These are phyloP conservation scores for Telmatochromis bifrenatus DNA, from an alignment of 2,113 vertebrate genomes.

Conservation along the genomic window DNA sequence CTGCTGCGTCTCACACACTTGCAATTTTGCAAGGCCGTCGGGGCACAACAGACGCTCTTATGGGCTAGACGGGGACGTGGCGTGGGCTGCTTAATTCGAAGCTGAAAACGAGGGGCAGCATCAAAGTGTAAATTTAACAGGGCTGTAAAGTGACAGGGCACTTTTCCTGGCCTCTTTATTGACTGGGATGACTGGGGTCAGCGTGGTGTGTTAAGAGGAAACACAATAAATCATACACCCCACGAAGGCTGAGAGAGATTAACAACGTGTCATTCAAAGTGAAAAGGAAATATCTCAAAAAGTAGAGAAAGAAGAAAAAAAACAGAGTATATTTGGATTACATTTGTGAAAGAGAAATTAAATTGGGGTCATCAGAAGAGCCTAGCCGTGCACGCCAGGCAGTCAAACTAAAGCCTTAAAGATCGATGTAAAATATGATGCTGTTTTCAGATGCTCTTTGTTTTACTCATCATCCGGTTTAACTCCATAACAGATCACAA, in stretches of 20 bases:
- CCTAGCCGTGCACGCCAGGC: neutral
- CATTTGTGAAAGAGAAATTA: neutral
- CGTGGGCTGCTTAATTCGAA: conserved; percentile 50
- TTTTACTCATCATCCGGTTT: neutral
- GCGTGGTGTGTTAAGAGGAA: conserved; percentile 64
- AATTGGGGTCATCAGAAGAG: neutral
- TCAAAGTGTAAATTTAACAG: conserved; percentile 75
- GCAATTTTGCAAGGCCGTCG: neutral
- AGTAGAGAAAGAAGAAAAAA: neutral
- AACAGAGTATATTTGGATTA: neutral
- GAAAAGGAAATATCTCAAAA: conserved; percentile 5
- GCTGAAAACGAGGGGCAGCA: conserved; percentile 57
- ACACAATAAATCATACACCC: conserved; percentile 64
- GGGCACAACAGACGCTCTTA: conserved; percentile 4
- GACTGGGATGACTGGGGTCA: conserved; percentile 63
- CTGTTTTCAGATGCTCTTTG: neutral
- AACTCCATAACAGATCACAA: neutral
- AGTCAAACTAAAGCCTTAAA: neutral
- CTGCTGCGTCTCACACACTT: neutral
- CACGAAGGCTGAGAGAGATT: conserved; percentile 40
- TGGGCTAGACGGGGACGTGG: conserved; percentile 39
- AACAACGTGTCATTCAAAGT: conserved; percentile 36
- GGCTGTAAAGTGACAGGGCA: conserved; percentile 69
- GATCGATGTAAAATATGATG: neutral
- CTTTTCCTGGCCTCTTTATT: conserved; percentile 57